Percentiles rank a stretch among this genome's conserved stretches.
These are phyloP conservation scores for Polydrusus tereticollis DNA, from an alignment of 2,888 invertebrate species.

Conservation along the genomic window DNA sequence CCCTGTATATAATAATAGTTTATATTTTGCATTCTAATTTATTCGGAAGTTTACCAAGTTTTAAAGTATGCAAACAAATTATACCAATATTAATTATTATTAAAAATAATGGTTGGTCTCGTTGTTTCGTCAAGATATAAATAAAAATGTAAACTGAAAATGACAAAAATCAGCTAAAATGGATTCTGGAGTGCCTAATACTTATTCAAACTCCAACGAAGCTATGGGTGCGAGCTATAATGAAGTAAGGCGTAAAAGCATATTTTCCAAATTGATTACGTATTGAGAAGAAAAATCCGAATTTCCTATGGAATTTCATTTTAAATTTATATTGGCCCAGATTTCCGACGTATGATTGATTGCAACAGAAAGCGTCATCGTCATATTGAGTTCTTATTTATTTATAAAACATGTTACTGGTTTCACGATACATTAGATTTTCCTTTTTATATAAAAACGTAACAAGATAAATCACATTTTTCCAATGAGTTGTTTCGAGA, in stretches of 20 bases:
- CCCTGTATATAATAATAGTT: too few relatives aligned
- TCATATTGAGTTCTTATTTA: constrained; percentile 37
- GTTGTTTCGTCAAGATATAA: too few relatives aligned
- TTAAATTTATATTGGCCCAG: constrained; percentile 37
- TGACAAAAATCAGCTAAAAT: too few relatives aligned
- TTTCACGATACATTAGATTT: constrained; percentile 24
- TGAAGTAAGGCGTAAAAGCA: not conserved
- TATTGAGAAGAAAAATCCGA: constrained; percentile 12
- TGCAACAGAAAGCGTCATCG: constrained; percentile 27
- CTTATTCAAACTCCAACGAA: too few relatives aligned
- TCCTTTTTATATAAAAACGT: constrained; percentile 5
- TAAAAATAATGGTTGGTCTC: too few relatives aligned
- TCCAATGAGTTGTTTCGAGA: constrained; percentile 6
- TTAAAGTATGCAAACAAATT: too few relatives aligned
- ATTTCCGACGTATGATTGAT: constrained; percentile 39
- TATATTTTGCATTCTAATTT: too few relatives aligned
- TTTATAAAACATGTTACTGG: constrained; percentile 24
- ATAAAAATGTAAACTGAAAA: too few relatives aligned
- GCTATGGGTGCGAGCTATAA: too few relatives aligned
- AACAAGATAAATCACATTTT: constrained; percentile 4
- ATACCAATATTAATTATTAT: too few relatives aligned
- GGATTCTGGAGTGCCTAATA: too few relatives aligned
- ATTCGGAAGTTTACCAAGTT: too few relatives aligned
- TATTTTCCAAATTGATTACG: constrained; percentile 4
- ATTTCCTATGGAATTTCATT: constrained; percentile 32